Evolutionary conservation across 2,797 vertebrate species (phyloP).

Genomic region (Argentina silus): DNA sequence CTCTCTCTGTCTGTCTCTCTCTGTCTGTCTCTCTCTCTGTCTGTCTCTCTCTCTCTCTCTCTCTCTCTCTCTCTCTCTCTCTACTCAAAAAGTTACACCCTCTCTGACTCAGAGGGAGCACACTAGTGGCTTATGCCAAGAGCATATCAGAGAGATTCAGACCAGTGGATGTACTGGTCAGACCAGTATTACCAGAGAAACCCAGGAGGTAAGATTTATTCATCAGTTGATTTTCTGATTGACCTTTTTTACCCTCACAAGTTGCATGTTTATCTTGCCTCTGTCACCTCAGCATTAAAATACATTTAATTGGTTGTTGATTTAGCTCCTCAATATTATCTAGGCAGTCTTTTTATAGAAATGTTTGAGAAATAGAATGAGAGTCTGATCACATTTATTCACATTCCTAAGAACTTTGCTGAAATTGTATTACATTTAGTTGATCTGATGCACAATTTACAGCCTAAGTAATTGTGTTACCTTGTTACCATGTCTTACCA

Average conservation of each 20-base stretch:
- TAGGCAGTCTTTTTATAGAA: not conserved
- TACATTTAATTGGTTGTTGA: not conserved
- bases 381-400: not conserved
- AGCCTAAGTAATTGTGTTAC: too few relatives aligned
- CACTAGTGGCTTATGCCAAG: too few relatives aligned
- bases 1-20: conserved; percentile 12
- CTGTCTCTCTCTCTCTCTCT: conserved; percentile 1
- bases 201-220: not conserved
- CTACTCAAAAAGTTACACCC: not conserved
- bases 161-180: too few relatives aligned
- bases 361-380: not conserved
- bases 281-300: not conserved
- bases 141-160: too few relatives aligned
- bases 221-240: not conserved
- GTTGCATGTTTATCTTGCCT: too few relatives aligned
- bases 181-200: too few relatives aligned
- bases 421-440: too few relatives aligned
- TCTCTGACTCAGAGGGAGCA: too few relatives aligned
- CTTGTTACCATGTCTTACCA: too few relatives aligned
- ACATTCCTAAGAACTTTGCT: not conserved
- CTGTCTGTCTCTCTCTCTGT: conserved; percentile 19
- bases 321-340: not conserved
- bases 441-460: too few relatives aligned
- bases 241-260: not conserved
- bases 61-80: not conserved